A percentile compares a stretch with the other conserved stretches of the same genome.
These are phyloP conservation scores for Microcebus griseorufus DNA, from an alignment of 2,113 vertebrate species.

Conservation along the genomic window DNA sequence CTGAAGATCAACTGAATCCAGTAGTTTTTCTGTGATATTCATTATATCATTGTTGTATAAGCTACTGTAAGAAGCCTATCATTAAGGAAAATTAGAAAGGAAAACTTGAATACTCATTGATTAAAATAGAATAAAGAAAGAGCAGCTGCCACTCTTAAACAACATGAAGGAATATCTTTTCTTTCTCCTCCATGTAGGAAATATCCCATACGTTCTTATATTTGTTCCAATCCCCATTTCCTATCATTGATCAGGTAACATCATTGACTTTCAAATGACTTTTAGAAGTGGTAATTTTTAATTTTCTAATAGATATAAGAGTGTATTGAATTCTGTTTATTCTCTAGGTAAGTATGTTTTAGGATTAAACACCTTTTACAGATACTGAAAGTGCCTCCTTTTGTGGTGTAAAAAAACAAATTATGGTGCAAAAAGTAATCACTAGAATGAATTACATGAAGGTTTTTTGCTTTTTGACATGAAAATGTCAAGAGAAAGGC, in stretches of 20 bases:
- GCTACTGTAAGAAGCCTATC: conserved; percentile 55
- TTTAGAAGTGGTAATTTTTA: conserved; percentile 64
- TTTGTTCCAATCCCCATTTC: neutral
- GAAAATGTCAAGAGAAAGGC: conserved; percentile 87
- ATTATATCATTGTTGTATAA: conserved; percentile 51
- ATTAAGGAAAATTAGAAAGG: conserved; percentile 58
- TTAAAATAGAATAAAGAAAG: conserved; percentile 48
- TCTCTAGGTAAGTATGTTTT: conserved; percentile 79
- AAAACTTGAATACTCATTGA: conserved; percentile 53
- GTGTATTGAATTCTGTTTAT: conserved; percentile 70
- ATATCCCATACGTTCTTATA: neutral
- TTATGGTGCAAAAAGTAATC: conserved; percentile 83
- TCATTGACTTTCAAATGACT: conserved; percentile 57
- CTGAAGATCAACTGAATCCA: conserved; percentile 47
- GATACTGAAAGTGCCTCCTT: conserved; percentile 90
- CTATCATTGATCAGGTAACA: conserved; percentile 44
- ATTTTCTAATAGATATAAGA: conserved; percentile 70
- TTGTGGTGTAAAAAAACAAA: conserved; percentile 84
- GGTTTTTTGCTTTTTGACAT: conserved; percentile 86
- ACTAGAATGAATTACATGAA: conserved; percentile 83
- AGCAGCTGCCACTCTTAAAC: conserved; percentile 73
- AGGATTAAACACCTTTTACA: conserved; percentile 86
- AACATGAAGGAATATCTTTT: conserved; percentile 60
- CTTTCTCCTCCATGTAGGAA: conserved; percentile 50
- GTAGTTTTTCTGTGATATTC: conserved; percentile 54